Evolutionary conservation across 2,113 vertebrate genomes (phyloP).

Genomic region (Phalacrocorax pelagicus): DNA sequence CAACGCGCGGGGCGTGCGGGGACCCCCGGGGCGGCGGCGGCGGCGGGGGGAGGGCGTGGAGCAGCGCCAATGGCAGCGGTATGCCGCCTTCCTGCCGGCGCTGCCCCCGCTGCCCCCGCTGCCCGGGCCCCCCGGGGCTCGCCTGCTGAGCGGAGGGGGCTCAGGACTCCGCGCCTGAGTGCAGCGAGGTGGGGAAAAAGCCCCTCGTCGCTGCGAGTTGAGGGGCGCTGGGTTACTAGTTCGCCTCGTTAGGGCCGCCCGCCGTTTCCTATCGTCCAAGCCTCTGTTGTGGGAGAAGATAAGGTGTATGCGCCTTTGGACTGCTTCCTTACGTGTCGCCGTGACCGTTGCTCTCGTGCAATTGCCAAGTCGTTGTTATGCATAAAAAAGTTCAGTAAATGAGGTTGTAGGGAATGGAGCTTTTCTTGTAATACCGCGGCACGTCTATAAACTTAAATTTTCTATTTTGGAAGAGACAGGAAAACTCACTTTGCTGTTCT

Average conservation of each 20-base stretch:
- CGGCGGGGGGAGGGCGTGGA: too few species aligned
- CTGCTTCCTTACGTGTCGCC: rapidly evolving
- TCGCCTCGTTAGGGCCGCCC: too few species aligned
- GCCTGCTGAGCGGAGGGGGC: too few species aligned
- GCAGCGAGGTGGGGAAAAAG: not conserved
- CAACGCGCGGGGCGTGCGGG: too few species aligned
- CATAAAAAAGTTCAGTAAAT: rapidly evolving
- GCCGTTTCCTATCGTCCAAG: rapidly evolving
- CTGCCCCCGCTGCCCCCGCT: too few species aligned
- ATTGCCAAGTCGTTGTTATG: rapidly evolving
- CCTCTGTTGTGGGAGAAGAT: rapidly evolving
- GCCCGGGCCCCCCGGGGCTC: too few species aligned
- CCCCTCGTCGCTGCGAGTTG: rapidly evolving
- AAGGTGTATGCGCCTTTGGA: rapidly evolving
- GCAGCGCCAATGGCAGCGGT: too few species aligned
- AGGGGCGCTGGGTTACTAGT: rapidly evolving
- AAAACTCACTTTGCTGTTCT: rapidly evolving
- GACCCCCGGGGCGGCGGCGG: too few species aligned
- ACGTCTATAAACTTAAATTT: rapidly evolving
- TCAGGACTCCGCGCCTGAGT: not conserved
- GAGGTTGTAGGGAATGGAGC: not conserved
- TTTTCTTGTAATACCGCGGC: too few species aligned
- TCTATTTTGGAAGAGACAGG: rapidly evolving
- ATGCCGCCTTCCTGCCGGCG: too few species aligned
- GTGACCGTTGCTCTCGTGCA: not conserved